A percentile compares a stretch with the other conserved stretches of the same genome.
These are phyloP conservation scores for Ophion ventricosus DNA, from an alignment of 2,888 invertebrate genomes.

Conservation along the genomic window DNA sequence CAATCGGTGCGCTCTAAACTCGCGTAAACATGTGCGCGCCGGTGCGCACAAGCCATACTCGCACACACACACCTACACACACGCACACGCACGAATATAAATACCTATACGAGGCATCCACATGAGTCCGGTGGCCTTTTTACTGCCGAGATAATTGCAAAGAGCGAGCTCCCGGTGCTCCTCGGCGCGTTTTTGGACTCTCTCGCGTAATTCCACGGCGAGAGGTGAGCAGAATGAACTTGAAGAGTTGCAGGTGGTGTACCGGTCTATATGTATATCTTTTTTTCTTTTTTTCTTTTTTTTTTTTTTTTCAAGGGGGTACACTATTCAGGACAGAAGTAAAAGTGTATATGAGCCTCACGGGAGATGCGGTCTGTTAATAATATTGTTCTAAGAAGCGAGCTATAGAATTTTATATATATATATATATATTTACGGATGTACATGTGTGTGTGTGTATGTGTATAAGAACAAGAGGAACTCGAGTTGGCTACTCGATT, in stretches of 20 bases:
- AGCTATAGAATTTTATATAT: slow-evolving; percentile 60
- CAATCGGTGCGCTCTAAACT: slow-evolving; percentile 33
- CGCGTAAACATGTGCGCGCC: slow-evolving; percentile 12
- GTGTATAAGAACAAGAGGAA: slow-evolving; percentile 74
- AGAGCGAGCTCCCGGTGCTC: slow-evolving; percentile 64
- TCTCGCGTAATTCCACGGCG: slow-evolving; percentile 54
- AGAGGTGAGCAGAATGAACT: slow-evolving; percentile 42
- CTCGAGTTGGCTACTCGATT: slow-evolving; percentile 78
- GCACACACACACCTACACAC: slow-evolving; percentile 14
- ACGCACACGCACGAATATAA: slow-evolving; percentile 2
- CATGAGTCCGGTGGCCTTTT: slow-evolving; percentile 60
- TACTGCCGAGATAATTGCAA: slow-evolving; percentile 68
- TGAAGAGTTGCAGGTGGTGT: slow-evolving; percentile 52
- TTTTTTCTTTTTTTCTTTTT: slow-evolving; percentile 5
- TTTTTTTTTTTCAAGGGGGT: neutral
- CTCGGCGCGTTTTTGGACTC: slow-evolving; percentile 51
- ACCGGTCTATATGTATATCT: slow-evolving; percentile 34
- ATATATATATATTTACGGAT: neutral
- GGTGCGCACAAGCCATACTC: slow-evolving; percentile 18
- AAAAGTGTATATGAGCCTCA: slow-evolving; percentile 41
- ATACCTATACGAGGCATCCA: slow-evolving; percentile 39
- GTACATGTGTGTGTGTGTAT: slow-evolving; percentile 8
- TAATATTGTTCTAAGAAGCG: slow-evolving; percentile 73
- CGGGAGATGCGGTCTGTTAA: slow-evolving; percentile 68
- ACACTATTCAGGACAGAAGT: neutral